These are phyloP conservation scores for Dasysyrphus tricinctus DNA, from an alignment of 2,888 invertebrate genomes.

Conservation along the genomic window DNA sequence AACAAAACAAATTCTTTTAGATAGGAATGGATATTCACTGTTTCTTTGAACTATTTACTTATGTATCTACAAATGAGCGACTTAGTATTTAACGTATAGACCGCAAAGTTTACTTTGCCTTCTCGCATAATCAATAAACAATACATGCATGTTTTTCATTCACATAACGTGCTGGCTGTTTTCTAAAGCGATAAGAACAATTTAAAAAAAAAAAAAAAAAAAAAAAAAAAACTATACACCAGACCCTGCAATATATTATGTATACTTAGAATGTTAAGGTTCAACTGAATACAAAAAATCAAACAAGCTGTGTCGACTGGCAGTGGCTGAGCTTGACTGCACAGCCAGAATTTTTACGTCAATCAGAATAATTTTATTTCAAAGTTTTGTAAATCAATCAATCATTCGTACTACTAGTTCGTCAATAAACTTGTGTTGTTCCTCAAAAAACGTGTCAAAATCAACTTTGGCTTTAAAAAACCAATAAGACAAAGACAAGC, in stretches of 20 bases:
- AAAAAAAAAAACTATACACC: neutral
- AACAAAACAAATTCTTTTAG: too few relatives aligned
- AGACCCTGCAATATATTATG: neutral
- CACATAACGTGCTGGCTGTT: neutral
- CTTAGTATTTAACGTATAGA: too few relatives aligned
- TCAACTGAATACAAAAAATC: neutral
- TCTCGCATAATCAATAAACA: too few relatives aligned
- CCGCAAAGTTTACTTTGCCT: too few relatives aligned
- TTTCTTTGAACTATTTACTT: too few relatives aligned
- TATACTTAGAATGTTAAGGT: neutral
- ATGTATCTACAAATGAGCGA: too few relatives aligned
- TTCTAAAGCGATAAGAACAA: conserved; percentile 16
- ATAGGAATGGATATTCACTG: too few relatives aligned
- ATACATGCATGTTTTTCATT: too few relatives aligned
- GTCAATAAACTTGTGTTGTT: neutral
- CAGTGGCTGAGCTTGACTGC: neutral
- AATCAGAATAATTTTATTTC: neutral
- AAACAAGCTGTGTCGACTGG: conserved; percentile 1
- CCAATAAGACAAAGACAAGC: neutral
- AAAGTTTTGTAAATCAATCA: neutral
- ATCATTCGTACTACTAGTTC: neutral
- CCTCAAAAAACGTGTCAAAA: neutral
- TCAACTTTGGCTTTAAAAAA: neutral
- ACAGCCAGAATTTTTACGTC: conserved; percentile 14
- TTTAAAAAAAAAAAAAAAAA: neutral